Percentiles rank a stretch among this genome's conserved stretches.
Conservation (phyloP, 2,113 vertebrate species). For the Synchiropus splendidus region DNA sequence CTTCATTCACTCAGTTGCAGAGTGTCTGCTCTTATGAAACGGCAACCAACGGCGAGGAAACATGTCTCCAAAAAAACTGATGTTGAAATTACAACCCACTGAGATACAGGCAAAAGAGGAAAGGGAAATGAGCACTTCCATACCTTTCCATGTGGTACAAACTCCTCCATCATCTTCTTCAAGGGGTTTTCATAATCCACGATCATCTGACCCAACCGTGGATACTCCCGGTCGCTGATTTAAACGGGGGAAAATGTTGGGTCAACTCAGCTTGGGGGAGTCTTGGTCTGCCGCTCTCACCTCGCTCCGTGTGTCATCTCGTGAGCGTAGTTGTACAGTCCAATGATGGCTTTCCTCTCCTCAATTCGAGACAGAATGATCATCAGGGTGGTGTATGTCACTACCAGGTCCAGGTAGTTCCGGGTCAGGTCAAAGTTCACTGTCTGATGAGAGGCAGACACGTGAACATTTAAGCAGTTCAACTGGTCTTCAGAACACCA, state of each 20-base stretch:
- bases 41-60: too few relatives aligned
- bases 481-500: too few relatives aligned
- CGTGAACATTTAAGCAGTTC: too few relatives aligned
- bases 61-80: too few relatives aligned
- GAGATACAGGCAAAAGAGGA: too few relatives aligned
- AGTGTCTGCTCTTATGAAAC: too few relatives aligned
- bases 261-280: background rate
- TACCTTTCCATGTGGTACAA: conserved; percentile 98
- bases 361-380: conserved; percentile 94
- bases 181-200: conserved; percentile 97
- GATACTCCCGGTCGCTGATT: conserved; percentile 90
- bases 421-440: conserved; percentile 98
- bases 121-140: background rate
- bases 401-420: conserved; percentile 96
- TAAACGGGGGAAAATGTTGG: background rate
- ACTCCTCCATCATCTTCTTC: conserved; percentile 99
- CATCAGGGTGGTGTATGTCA: conserved; percentile 97
- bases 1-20: too few relatives aligned
- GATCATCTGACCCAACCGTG: conserved; percentile 96
- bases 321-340: conserved; percentile 95
- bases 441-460: conserved; percentile 68
- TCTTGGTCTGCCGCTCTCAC: conserved; percentile 59
- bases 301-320: conserved; percentile 98
- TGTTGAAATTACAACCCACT: too few relatives aligned
- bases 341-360: conserved; percentile 96